Conservation (phyloP, 2,797 vertebrate genomes). For the Myiotriccus ornatus region DNA sequence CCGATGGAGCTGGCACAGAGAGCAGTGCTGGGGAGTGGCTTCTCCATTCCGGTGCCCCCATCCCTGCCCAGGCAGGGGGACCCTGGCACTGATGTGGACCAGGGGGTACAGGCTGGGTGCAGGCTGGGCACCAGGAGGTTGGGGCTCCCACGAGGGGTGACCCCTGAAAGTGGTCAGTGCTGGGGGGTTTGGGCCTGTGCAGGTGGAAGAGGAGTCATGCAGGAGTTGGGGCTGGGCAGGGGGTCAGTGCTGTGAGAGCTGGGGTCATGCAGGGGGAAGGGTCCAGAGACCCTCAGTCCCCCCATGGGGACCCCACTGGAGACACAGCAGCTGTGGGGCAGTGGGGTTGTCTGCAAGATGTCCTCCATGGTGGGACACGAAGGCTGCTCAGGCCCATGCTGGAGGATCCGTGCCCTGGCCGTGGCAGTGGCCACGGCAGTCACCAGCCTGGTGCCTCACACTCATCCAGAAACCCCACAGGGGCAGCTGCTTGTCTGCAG, state of each 20-base stretch:
- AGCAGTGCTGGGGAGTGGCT: neutral
- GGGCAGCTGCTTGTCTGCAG: neutral
- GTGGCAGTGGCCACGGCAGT: neutral
- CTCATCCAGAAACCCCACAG: rapidly evolving
- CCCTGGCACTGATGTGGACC: rapidly evolving
- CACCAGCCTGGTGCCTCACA: rapidly evolving
- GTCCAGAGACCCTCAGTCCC: rapidly evolving
- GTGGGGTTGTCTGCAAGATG: rapidly evolving
- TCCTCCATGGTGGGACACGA: neutral
- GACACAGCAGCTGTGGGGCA: neutral
- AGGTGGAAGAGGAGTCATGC: neutral
- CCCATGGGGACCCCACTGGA: neutral
- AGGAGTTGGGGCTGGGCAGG: neutral
- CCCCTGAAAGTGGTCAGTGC: neutral
- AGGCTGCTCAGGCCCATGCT: neutral
- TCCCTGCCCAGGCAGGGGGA: neutral
- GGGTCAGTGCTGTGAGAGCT: neutral
- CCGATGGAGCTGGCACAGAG: neutral
- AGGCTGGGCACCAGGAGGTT: neutral
- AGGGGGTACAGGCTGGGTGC: neutral
- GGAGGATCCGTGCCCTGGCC: neutral
- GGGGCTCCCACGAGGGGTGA: neutral
- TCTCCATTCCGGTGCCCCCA: neutral
- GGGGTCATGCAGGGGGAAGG: neutral
- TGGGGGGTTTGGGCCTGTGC: neutral